These are phyloP conservation scores for Clitarchus hookeri DNA, from an alignment of 2,888 invertebrate genomes.

Conservation along the genomic window DNA sequence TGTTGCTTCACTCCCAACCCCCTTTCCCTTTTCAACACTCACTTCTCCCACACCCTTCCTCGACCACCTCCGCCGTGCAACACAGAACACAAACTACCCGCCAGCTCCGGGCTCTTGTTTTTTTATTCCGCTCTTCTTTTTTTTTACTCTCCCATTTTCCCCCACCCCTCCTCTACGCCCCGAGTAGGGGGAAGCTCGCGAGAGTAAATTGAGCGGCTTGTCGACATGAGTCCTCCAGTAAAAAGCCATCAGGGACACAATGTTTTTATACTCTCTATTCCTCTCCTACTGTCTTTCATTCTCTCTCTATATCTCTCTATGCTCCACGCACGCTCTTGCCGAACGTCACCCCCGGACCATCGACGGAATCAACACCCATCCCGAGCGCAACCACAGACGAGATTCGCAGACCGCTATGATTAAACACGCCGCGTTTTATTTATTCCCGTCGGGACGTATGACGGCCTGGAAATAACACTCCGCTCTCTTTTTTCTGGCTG, in stretches of 20 bases:
- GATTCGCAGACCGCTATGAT: neutral
- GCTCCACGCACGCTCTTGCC: neutral
- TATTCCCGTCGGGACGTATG: neutral
- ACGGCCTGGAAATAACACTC: neutral
- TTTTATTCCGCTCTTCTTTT: conserved; percentile 29
- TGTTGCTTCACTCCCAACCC: conserved; percentile 51
- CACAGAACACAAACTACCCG: conserved; percentile 27
- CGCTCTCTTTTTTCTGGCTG: no score
- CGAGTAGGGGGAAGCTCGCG: neutral
- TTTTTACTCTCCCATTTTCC: conserved; percentile 18
- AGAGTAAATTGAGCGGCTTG: conserved; percentile 40
- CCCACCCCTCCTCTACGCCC: conserved; percentile 16
- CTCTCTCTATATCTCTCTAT: neutral
- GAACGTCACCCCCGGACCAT: neutral
- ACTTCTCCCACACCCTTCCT: conserved; percentile 11
- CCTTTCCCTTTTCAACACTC: conserved; percentile 40
- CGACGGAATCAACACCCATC: conserved; percentile 1
- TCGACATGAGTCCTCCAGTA: conserved; percentile 33
- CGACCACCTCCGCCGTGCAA: conserved; percentile 15
- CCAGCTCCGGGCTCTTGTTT: conserved; percentile 25
- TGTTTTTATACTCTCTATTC: neutral
- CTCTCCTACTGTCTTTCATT: neutral
- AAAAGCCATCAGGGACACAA: conserved; percentile 14
- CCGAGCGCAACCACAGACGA: neutral
- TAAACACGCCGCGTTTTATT: neutral